A percentile compares a stretch with the other conserved stretches of the same genome.
Conservation (phyloP, 1,140 invertebrate genomes). For the Drosophila erecta region DNA sequence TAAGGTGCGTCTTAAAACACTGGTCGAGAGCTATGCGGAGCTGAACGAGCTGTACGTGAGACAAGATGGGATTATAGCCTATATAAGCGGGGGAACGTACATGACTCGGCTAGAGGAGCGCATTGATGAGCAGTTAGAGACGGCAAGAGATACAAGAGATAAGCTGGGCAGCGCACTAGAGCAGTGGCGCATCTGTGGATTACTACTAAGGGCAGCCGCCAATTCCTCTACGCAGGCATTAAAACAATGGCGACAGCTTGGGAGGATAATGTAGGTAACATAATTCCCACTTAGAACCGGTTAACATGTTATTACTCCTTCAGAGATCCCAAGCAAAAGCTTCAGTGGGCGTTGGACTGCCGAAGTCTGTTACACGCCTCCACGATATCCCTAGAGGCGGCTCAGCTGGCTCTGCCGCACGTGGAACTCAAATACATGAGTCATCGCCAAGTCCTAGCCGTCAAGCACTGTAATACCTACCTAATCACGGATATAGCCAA, state of each 20-base stretch:
- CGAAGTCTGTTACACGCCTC: slow-evolving; percentile 74
- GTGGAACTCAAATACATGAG: slow-evolving; percentile 80
- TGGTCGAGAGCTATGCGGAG: slow-evolving; percentile 69
- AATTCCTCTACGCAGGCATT: slow-evolving; percentile 71
- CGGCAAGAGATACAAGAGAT: slow-evolving; percentile 77
- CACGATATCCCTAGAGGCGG: slow-evolving; percentile 72
- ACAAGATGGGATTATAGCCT: slow-evolving; percentile 82
- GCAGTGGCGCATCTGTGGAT: slow-evolving; percentile 82
- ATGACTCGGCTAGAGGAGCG: slow-evolving; percentile 77
- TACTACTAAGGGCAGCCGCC: slow-evolving; percentile 63
- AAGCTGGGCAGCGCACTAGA: slow-evolving; percentile 78
- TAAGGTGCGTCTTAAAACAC: slow-evolving; percentile 60
- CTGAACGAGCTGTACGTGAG: slow-evolving; percentile 76
- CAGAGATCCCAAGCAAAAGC: slow-evolving; percentile 74
- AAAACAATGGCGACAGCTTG: slow-evolving; percentile 68
- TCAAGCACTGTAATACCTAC: slow-evolving; percentile 79
- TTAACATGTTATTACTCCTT: not conserved
- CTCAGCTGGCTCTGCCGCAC: slow-evolving; percentile 76
- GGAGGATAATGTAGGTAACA: slow-evolving; percentile 54
- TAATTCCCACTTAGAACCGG: not conserved
- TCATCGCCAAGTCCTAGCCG: slow-evolving; percentile 74
- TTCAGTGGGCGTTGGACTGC: slow-evolving; percentile 71
- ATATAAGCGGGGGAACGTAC: slow-evolving; percentile 79
- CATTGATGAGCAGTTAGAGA: slow-evolving; percentile 76
- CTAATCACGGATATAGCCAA: slow-evolving; percentile 82